phyloP scores from a whole-genome alignment of 2,113 vertebrate genomes.

The Hemibagrus wyckioides region DNA sequence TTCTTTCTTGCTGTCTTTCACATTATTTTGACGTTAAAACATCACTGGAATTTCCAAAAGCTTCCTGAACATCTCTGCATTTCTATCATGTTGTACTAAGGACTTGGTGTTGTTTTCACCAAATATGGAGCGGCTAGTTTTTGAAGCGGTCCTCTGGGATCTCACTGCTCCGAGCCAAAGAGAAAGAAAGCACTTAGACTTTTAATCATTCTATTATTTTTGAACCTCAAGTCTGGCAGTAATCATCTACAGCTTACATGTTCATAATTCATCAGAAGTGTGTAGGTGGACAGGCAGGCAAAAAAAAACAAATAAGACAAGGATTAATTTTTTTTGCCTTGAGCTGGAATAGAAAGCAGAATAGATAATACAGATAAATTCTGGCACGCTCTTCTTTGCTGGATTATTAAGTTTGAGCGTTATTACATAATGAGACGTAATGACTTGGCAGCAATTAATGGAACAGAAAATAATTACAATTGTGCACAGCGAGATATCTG shows the following conservation, averaged over 20 bases:
- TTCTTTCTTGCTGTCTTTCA: neutral
- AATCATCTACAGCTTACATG: slow-evolving; percentile 19
- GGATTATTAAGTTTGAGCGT: neutral
- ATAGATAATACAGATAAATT: neutral
- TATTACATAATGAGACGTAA: slow-evolving; percentile 26
- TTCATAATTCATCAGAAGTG: slow-evolving; percentile 15
- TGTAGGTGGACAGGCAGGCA: neutral
- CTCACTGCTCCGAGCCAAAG: neutral
- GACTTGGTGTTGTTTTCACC: slow-evolving; percentile 12
- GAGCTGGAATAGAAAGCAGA: neutral
- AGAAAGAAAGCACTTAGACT: slow-evolving; percentile 14
- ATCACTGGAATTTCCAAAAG: slow-evolving; percentile 7
- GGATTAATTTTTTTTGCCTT: neutral
- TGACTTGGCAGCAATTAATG: slow-evolving; percentile 29
- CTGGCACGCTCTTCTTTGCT: neutral
- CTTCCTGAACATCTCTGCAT: neutral
- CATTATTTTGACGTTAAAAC: neutral
- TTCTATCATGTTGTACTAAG: neutral
- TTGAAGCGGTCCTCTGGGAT: slow-evolving; percentile 5
- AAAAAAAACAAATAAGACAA: slow-evolving; percentile 2
- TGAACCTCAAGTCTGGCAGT: slow-evolving; percentile 4
- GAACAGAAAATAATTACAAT: slow-evolving; percentile 27
- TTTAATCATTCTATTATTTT: neutral
- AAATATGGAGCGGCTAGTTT: slow-evolving; percentile 7
- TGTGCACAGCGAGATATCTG: slow-evolving; percentile 7